A percentile compares a stretch with the other conserved stretches of the same genome.
phyloP scores from a whole-genome alignment of 2,113 vertebrate genomes.

The Hyaena hyaena region DNA sequence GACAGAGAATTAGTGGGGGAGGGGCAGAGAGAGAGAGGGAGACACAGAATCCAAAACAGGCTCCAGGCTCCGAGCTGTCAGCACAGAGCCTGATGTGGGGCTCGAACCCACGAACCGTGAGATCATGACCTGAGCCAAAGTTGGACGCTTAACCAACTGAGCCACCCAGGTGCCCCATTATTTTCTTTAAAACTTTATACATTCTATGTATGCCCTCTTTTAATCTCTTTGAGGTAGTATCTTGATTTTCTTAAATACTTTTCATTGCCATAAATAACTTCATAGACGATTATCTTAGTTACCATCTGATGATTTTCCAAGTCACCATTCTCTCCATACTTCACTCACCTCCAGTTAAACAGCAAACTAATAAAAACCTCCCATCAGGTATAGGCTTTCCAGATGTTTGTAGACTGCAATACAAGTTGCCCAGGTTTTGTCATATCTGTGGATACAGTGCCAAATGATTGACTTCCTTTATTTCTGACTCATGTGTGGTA shows the following conservation, averaged over 20 bases:
- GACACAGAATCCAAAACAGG: too few species aligned
- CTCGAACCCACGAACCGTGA: too few species aligned
- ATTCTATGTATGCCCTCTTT: conserved; percentile 54
- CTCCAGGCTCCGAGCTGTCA: too few species aligned
- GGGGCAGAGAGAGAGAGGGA: too few species aligned
- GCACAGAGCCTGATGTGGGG: too few species aligned
- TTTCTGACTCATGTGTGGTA: background rate
- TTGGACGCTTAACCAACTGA: too few species aligned
- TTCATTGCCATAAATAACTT: conserved; percentile 58
- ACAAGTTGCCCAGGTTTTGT: background rate
- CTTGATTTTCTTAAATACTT: conserved; percentile 61
- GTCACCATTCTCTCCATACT: background rate
- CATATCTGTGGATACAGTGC: background rate
- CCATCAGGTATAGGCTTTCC: conserved; percentile 12
- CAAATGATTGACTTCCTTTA: background rate
- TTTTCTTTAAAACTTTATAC: conserved; percentile 12
- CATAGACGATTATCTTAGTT: conserved; percentile 56
- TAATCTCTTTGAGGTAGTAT: conserved; percentile 59
- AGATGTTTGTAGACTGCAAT: background rate
- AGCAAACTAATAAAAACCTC: conserved; percentile 9
- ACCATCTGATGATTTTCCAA: conserved; percentile 60
- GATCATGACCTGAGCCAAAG: too few species aligned
- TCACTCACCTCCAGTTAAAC: conserved; percentile 36
- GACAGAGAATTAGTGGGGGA: too few species aligned
- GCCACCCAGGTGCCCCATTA: background rate